Base-by-base conservation (phyloP, 2,888 invertebrate genomes). In the Osmoderma eremita region DNA sequence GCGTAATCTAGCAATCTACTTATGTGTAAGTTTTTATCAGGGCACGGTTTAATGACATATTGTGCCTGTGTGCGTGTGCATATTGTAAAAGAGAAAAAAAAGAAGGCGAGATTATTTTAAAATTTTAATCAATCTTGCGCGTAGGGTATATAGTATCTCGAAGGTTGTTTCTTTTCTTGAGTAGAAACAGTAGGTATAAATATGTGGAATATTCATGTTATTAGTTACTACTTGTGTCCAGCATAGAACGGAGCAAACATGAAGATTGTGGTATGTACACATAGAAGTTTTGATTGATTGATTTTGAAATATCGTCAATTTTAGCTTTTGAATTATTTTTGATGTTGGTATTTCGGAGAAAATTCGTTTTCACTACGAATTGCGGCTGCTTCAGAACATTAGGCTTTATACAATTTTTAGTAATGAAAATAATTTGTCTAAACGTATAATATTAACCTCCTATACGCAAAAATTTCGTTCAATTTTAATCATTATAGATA, bases 191-290 rank as follows among this genome's bases (percentile, higher is more conserved):
- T 30, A 61, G 58, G 58, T 61, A 61, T 61, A 61, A 61, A 61
- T 61, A 61, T 61, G 58, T 45, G 58, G 58, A 61, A 24, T 45
- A 61, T 61, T 30, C 58, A 61, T 42, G 20, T 20, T 45, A 61
- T 45, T 30, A 24, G 45, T 61, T 61, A 61, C 45, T 61, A 61
- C 45, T 30, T 61, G 58, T 61, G 58, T 61, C 17, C 48, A 45
- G 45, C 30, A n/a, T 30, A 61, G 45, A 61, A 61, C 45, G 58
- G 36, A 30, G 58, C 58, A 61, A 61, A 61, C 58, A 61, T 61
- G 58, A 61, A 61, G 58, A 45, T 61, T 17, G 45, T 61, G 58
- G 58, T 61, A 61, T 24, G 58, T 18, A 30, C 17, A 58, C 3
- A 3, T 17, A 42, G n/a, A 3, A 42, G 10, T 30, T 1, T 5